phyloP scores from a whole-genome alignment of 2,888 invertebrate species.

The Dryomyza anilis region DNA sequence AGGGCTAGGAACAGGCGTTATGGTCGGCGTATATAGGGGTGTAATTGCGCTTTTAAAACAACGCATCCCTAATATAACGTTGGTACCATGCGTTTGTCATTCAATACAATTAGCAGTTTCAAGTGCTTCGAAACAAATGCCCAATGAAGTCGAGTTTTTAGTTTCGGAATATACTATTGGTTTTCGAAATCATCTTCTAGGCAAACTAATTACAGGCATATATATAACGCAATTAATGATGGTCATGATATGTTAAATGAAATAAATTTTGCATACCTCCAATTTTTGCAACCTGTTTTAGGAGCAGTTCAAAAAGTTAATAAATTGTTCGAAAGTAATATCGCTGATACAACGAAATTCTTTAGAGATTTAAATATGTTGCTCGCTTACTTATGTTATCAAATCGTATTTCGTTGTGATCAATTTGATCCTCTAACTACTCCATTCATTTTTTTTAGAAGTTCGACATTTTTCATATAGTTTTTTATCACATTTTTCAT shows the following conservation, averaged over 20 bases:
- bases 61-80: background rate
- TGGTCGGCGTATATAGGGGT: conserved; percentile 27
- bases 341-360: conserved; percentile 8
- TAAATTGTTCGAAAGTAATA: conserved; percentile 14
- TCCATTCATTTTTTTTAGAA: no score
- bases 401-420: no score
- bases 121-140: background rate
- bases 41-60: background rate
- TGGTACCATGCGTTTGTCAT: background rate
- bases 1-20: conserved; percentile 28
- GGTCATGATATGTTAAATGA: background rate
- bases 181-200: background rate
- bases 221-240: background rate
- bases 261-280: conserved; percentile 4
- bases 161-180: background rate
- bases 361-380: no score
- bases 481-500: no score
- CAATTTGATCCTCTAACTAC: no score
- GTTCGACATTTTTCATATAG: no score
- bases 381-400: no score
- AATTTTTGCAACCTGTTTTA: conserved; percentile 10
- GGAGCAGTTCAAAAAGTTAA: conserved; percentile 2
- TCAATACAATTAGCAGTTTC: background rate
- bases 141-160: background rate
- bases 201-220: background rate